phyloP scores from a whole-genome alignment of 2,888 invertebrate species.

The Rhagonycha lutea region DNA sequence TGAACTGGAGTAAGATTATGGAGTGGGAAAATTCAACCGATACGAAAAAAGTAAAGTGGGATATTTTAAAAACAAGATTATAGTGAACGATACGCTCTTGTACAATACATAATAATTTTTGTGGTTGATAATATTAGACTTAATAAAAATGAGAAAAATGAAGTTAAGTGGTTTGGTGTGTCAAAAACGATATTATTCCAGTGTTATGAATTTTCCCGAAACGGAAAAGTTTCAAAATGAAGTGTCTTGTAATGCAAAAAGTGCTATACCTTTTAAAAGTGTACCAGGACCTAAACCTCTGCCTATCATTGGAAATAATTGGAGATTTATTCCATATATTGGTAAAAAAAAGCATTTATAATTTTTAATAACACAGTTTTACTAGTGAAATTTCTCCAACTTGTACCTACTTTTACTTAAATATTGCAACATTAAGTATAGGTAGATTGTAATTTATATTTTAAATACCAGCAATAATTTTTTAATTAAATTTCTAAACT shows the following conservation, averaged over 20 bases:
- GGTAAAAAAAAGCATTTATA: conserved; percentile 53
- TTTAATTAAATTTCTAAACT: too few species aligned
- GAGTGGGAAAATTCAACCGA: background rate
- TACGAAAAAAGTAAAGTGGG: background rate
- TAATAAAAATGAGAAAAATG: background rate
- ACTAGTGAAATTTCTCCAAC: background rate
- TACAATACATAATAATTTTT: background rate
- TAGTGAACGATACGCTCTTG: background rate
- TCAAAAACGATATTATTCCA: background rate
- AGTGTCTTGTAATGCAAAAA: conserved; percentile 49
- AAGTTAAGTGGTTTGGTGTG: background rate
- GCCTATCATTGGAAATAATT: conserved; percentile 66
- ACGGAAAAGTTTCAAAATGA: conserved; percentile 22
- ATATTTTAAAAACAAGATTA: background rate
- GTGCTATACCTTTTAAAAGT: conserved; percentile 58
- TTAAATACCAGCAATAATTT: background rate
- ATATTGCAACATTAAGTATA: background rate
- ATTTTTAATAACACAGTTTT: background rate
- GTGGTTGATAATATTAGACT: background rate
- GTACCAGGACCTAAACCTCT: conserved; percentile 65
- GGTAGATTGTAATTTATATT: background rate
- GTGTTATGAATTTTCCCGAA: background rate
- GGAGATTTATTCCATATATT: conserved; percentile 65
- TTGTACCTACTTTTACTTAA: background rate
- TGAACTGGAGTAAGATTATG: background rate